Percentiles rank a stretch among this genome's conserved stretches.
Conservation (phyloP, 2,113 vertebrate genomes). For the Opisthocomus hoazin region DNA sequence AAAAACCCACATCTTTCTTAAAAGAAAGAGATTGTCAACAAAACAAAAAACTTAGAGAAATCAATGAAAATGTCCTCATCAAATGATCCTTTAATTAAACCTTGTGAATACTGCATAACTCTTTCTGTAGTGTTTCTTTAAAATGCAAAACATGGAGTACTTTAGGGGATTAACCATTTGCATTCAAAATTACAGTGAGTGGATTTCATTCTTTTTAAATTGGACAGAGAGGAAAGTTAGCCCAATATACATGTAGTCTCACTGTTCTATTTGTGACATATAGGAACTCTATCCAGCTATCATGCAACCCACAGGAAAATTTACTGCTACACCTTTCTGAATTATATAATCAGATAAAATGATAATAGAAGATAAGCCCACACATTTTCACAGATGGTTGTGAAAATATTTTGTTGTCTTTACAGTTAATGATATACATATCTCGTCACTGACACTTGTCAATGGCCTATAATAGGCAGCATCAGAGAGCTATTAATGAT, state of each 20-base stretch:
- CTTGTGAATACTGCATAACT: not conserved
- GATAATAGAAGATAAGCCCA: not conserved
- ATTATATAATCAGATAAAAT: not conserved
- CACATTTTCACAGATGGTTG: not conserved
- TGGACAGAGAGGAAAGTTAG: not conserved
- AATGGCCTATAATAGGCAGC: not conserved
- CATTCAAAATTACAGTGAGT: not conserved
- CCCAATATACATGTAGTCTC: not conserved
- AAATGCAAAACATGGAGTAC: not conserved
- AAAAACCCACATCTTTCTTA: not conserved
- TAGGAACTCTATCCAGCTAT: not conserved
- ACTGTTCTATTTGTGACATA: not conserved
- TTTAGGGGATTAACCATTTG: not conserved
- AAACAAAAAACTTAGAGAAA: not conserved
- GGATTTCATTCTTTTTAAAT: not conserved
- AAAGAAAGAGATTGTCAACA: not conserved
- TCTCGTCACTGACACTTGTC: not conserved
- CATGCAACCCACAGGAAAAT: not conserved
- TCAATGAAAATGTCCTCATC: not conserved
- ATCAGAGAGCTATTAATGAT: too few relatives aligned
- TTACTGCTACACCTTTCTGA: not conserved
- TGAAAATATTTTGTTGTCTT: not conserved
- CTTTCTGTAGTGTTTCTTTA: not conserved
- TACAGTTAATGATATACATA: not conserved
- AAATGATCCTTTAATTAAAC: not conserved